Percentiles rank a stretch among this genome's conserved stretches.
Conservation (phyloP, 2,797 vertebrate genomes). For the Allobates femoralis region DNA sequence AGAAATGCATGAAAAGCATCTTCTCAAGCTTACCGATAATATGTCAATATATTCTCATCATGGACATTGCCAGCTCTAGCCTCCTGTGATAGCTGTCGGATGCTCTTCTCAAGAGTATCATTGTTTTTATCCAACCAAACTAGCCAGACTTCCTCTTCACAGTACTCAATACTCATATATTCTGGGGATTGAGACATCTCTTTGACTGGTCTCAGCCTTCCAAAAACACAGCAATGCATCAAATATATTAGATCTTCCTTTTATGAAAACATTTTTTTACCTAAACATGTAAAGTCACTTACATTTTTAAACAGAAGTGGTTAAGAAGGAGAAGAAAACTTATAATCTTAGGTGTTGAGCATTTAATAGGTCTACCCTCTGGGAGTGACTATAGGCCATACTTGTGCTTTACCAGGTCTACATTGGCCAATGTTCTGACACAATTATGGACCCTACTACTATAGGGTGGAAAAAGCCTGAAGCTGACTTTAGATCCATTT, state of each 20-base stretch:
- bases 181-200: conserved; percentile 81
- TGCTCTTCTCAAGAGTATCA: conserved; percentile 89
- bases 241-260: neutral
- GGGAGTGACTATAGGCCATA: too few species aligned
- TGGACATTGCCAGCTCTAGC: conserved; percentile 91
- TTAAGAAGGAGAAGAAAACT: too few species aligned
- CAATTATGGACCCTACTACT: too few species aligned
- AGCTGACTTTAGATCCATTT: too few species aligned
- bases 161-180: conserved; percentile 89
- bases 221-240: neutral
- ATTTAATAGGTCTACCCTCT: too few species aligned
- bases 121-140: conserved; percentile 91
- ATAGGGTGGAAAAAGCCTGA: too few species aligned
- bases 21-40: conserved; percentile 85
- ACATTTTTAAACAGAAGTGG: too few species aligned
- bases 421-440: too few species aligned
- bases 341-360: too few species aligned
- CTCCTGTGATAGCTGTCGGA: conserved; percentile 92
- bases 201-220: conserved; percentile 86
- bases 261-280: neutral
- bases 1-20: neutral
- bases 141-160: conserved; percentile 95
- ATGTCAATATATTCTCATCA: conserved; percentile 92
- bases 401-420: too few species aligned
- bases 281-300: too few species aligned